Evolutionary conservation across 2,797 vertebrate species (phyloP), one percentile per base, ranked within the genome.

Genomic region (Ctenochaetus hawaiiensis): DNA sequence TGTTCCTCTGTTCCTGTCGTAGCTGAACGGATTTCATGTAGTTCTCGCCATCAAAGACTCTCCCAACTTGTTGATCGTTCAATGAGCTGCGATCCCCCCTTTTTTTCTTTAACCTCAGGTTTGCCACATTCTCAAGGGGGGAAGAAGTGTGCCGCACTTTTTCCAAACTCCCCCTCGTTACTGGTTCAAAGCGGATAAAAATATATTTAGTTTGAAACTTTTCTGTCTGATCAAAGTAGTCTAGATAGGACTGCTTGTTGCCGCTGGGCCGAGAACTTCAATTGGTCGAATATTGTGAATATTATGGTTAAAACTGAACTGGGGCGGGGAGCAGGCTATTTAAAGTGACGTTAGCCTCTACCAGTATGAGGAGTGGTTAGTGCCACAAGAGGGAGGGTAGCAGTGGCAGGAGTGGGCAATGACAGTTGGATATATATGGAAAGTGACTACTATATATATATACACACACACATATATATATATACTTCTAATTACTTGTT

Each of bases 271-370:
- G 45, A 54, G 20, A 20, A 18, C 34, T 75, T 77, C 8, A 52
- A 62, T 67, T 20, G 71, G 59, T 75, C 52, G 56, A 13, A 41
- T 57, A 14, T 23, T 26, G 67, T 51, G 58, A 34, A 72, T 68
- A 58, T 84, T 77, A 76, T 60, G 64, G 72, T 63, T 56, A 47
- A 37, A 43, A 67, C 58, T 64, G 60, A 52, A 52, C 20, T 39
- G 53, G 44, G 39, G 58, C 48, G 52, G 74, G 76, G 67, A 37
- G 58, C 20, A 77, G 83, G 56, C 72, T 82, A 66, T 90, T 89
- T 89, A 86, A 89, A 89, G 91, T 93, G 92, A 94, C 94, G 91
- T 78, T 18, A 20, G 52, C 20, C n/a, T 52, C 5, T 3, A 0
- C 0, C 0, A 0, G 58, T 87, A 91, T 83, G 89, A 74, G 37